Percentiles rank a stretch among this genome's conserved stretches.
phyloP scores from a whole-genome alignment of 2,797 vertebrate species.

The Microctenopoma steveboyesi region DNA sequence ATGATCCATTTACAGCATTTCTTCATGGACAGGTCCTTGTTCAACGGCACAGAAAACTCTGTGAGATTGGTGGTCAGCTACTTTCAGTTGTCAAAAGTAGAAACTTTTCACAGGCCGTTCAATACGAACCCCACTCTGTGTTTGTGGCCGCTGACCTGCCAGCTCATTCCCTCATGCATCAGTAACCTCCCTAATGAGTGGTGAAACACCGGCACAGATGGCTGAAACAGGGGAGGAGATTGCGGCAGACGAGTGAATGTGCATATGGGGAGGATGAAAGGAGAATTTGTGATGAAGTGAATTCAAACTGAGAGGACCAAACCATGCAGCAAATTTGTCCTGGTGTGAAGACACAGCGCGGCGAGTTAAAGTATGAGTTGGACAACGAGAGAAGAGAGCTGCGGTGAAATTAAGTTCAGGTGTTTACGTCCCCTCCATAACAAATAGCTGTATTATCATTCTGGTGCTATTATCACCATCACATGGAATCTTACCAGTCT shows the following conservation, averaged over 20 bases:
- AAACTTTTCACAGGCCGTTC: constrained; percentile 59
- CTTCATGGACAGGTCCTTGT: neutral
- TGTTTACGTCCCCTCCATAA: too few species aligned
- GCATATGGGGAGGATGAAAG: constrained; percentile 18
- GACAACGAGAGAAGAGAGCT: neutral
- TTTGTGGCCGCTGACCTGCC: constrained; percentile 65
- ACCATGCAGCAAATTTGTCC: neutral
- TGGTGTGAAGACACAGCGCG: too few species aligned
- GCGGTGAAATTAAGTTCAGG: too few species aligned
- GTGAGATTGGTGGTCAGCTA: neutral
- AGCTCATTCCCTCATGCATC: constrained; percentile 68
- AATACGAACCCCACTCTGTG: constrained; percentile 58
- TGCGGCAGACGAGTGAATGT: constrained; percentile 42
- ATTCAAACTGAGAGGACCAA: neutral
- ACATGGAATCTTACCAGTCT: constrained; percentile 9
- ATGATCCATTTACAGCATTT: constrained; percentile 1
- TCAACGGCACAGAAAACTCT: constrained; percentile 1
- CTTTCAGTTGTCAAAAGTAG: constrained; percentile 21
- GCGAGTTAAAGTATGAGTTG: neutral
- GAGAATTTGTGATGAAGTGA: constrained; percentile 23
- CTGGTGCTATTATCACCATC: too few species aligned
- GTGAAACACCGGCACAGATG: constrained; percentile 57
- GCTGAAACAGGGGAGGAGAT: constrained; percentile 39
- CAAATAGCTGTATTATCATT: too few species aligned
- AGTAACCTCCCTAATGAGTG: constrained; percentile 76